Base-by-base conservation (phyloP, 2,113 vertebrate species). In the Oreotragus oreotragus region DNA sequence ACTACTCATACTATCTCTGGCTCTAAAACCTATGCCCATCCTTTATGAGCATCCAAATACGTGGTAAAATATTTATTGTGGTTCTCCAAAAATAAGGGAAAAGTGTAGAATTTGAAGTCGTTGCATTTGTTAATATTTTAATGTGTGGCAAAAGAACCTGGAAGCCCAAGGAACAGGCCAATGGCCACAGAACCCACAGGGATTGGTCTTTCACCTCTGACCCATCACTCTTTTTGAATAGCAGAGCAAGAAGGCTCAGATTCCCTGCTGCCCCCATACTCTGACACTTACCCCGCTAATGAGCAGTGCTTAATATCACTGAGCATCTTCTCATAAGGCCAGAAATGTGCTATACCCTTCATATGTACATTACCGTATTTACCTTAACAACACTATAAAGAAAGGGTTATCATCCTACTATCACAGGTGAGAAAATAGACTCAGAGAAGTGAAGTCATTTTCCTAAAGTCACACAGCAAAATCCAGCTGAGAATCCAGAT, bases 31-130 rank as follows among this genome's bases (percentile, higher is more conserved):
- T 64, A 47, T 80, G 36, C 6, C 49, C 45, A 60, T 83, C 21
- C 28, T 91, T n/a, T 43, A 30, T 62, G 33, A 91, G 30, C 49
- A 55, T 94, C 60, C 55, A 97, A 64, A 43, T 80, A 87, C 9
- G 4, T 81, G 10, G 91, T 95, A 21, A 95, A 90, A 88, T 87
- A 81, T 94, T 77, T 60, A 91, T 64, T 28, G 51, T 19, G 7
- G 3, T 70, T 84, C 49, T 93, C 62, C 53, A 62, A 97, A 97
- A 96, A 90, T 95, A 96, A 93, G 83, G 28, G 51, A 57, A 94
- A 87, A 73, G 17, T 19, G 70, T 57, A 21, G 47, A 91, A 91
- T 76, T 80, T 80, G 80, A 94, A 94, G 79, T 55, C 84, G 64
- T 86, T 76, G 25, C 3, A 25, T n/a, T 58, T 88, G 39, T 76